Conservation (phyloP, 1,140 invertebrate species). For the Conopomorpha cramerella region DNA sequence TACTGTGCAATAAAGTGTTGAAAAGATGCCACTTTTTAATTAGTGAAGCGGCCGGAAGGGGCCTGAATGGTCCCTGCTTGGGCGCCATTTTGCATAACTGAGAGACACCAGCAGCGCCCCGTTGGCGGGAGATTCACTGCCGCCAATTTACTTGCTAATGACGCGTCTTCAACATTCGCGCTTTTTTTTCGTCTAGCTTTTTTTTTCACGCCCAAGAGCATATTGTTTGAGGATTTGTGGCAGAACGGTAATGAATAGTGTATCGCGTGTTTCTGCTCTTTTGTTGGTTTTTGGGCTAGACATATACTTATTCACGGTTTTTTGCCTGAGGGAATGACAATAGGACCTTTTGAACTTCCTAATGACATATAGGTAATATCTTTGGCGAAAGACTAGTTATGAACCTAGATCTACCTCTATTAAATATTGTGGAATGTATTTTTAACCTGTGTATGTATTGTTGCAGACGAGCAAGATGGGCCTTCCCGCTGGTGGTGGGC, state of each 20-base stretch:
- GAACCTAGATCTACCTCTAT: too few species aligned
- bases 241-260: conserved; percentile 17
- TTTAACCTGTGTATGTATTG: too few species aligned
- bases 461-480: conserved; percentile 91
- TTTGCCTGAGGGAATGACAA: background rate
- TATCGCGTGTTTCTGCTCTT: conserved; percentile 28
- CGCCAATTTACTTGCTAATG: conserved; percentile 57
- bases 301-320: conserved; percentile 1
- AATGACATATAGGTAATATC: too few species aligned
- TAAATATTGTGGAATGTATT: too few species aligned
- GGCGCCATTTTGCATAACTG: conserved; percentile 58
- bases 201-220: too few species aligned
- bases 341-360: too few species aligned
- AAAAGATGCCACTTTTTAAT: conserved; percentile 55
- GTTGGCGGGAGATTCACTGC: too few species aligned
- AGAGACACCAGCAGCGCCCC: too few species aligned
- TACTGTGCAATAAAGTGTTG: conserved; percentile 53
- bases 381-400: too few species aligned
- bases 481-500: conserved; percentile 67
- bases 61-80: conserved; percentile 46
- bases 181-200: too few species aligned
- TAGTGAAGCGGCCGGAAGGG: conserved; percentile 46
- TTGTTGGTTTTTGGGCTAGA: conserved; percentile 11
- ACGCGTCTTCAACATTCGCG: conserved; percentile 50
- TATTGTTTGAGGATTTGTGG: too few species aligned